These are phyloP conservation scores for Ophiodon elongatus DNA, from an alignment of 2,113 vertebrate genomes.

Conservation along the genomic window DNA sequence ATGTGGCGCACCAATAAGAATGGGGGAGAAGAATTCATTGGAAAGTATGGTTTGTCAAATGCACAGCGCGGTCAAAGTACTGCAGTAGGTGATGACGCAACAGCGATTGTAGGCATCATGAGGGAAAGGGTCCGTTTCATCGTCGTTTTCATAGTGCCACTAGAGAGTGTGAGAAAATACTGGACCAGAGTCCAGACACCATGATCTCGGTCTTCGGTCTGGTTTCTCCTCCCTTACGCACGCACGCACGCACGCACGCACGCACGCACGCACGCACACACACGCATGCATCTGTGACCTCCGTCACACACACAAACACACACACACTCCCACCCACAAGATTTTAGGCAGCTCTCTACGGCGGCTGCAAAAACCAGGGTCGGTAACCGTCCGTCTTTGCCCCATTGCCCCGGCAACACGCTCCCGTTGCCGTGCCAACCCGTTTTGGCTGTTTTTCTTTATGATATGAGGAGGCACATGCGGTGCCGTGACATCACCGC, in stretches of 20 bases:
- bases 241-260: neutral
- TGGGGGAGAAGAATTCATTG: slow-evolving; percentile 26
- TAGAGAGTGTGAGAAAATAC: slow-evolving; percentile 71
- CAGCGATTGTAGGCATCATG: slow-evolving; percentile 53
- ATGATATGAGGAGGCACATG: slow-evolving; percentile 36
- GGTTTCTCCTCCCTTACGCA: slow-evolving; percentile 16
- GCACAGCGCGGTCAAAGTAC: slow-evolving; percentile 3
- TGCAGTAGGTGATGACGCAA: slow-evolving; percentile 36
- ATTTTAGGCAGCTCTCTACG: slow-evolving; percentile 46
- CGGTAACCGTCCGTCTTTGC: slow-evolving; percentile 31
- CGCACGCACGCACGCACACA: neutral
- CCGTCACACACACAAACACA: slow-evolving; percentile 27
- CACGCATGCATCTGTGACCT: slow-evolving; percentile 47
- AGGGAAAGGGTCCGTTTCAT: slow-evolving; percentile 52
- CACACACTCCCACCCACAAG: neutral
- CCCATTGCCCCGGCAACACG: slow-evolving; percentile 26
- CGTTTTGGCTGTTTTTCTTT: slow-evolving; percentile 51
- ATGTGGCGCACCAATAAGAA: slow-evolving; percentile 21
- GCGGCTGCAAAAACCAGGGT: slow-evolving; percentile 1
- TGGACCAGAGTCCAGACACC: slow-evolving; percentile 47
- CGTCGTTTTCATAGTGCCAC: slow-evolving; percentile 52
- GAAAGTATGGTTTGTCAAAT: slow-evolving; percentile 34
- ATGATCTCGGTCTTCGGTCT: slow-evolving; percentile 41
- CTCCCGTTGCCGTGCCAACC: slow-evolving; percentile 64
- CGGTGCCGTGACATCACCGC: slow-evolving; percentile 74